These are phyloP conservation scores for Progne subis DNA, from an alignment of 2,113 vertebrate species.

Conservation along the genomic window DNA sequence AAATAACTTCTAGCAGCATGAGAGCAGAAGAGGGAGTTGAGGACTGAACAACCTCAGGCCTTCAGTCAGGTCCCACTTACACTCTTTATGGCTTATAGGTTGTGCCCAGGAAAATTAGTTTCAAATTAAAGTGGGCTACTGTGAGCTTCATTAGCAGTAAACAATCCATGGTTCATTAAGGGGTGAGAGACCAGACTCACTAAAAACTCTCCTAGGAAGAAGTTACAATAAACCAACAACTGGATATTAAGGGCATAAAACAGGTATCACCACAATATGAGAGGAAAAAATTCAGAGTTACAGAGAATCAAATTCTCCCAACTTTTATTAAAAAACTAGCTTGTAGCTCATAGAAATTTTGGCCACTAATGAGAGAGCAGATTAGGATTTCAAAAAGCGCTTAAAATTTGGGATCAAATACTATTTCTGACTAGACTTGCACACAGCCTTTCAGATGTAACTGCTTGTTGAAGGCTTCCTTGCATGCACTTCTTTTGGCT, in stretches of 20 bases:
- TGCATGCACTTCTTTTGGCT: background rate
- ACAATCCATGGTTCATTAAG: conserved; percentile 61
- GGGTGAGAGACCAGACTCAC: background rate
- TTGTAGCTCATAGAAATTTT: background rate
- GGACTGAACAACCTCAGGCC: background rate
- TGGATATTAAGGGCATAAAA: conserved; percentile 63
- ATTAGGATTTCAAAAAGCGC: conserved; percentile 2
- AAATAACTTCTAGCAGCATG: background rate
- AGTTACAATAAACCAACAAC: background rate
- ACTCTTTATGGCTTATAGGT: background rate
- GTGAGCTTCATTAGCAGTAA: conserved; percentile 55
- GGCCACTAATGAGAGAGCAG: background rate
- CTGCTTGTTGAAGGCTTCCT: background rate
- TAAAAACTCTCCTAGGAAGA: conserved; percentile 7
- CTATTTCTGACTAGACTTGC: background rate
- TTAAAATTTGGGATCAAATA: background rate
- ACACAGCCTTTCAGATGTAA: background rate
- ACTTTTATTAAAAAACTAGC: background rate
- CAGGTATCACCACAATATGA: background rate
- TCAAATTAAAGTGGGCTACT: conserved; percentile 28
- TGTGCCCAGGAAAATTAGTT: conserved; percentile 20
- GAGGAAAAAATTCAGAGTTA: background rate
- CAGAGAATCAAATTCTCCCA: background rate
- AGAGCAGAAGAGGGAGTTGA: background rate
- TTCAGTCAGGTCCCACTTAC: background rate